A percentile compares a stretch with the other conserved stretches of the same genome.
These are phyloP conservation scores for Ascaphus truei DNA, from an alignment of 2,113 vertebrate genomes.

Conservation along the genomic window DNA sequence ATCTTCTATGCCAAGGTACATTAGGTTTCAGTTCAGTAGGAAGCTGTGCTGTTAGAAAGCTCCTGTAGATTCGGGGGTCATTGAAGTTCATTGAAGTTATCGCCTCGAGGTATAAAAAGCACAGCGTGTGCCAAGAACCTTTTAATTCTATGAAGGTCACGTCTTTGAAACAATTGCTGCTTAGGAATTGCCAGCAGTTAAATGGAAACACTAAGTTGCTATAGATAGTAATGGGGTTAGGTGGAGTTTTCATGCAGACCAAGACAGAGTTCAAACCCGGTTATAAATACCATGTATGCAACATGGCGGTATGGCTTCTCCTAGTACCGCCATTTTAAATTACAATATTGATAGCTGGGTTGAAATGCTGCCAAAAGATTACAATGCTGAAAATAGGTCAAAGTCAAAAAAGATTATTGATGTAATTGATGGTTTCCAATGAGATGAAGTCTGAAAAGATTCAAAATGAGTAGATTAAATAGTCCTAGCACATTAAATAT, in stretches of 20 bases:
- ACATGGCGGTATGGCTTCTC: too few species aligned
- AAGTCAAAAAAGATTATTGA: too few species aligned
- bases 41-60: constrained; percentile 4
- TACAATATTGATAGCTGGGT: too few species aligned
- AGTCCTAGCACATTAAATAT: too few species aligned
- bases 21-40: constrained; percentile 14
- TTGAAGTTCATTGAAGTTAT: constrained; percentile 5
- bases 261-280: neutral
- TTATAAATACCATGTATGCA: too few species aligned
- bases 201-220: neutral
- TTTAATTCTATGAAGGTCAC: constrained; percentile 18
- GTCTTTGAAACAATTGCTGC: neutral
- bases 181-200: neutral
- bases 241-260: neutral
- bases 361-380: too few species aligned
- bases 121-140: constrained; percentile 14
- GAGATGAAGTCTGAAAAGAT: too few species aligned
- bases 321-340: too few species aligned
- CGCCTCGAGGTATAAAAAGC: constrained; percentile 6
- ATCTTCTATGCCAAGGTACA: constrained; percentile 5
- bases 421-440: too few species aligned
- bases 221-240: neutral
- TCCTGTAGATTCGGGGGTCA: constrained; percentile 18
- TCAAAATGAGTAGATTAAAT: too few species aligned
- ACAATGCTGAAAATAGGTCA: too few species aligned